Evolutionary conservation across 2,888 invertebrate genomes (phyloP), one percentile per base, ranked within the genome.

Genomic region (Sarcophaga caerulescens): DNA sequence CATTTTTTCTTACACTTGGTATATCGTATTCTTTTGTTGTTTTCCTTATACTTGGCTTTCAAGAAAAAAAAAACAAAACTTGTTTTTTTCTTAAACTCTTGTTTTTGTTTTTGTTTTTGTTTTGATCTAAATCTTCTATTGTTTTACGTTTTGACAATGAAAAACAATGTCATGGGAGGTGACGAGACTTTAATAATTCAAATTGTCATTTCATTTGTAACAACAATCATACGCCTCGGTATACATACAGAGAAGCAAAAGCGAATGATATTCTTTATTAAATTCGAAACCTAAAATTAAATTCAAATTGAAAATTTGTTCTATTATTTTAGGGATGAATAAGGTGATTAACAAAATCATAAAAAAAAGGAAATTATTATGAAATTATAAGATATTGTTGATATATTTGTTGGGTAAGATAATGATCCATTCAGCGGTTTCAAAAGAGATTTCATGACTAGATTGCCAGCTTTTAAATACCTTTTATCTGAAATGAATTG

Each of bases 151-250:
- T 70, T 47, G 12, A 12, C 19, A 35, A 35, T 35, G 10, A 68
- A 45, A 44, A 14, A 59, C 66, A 68, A 66, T 68, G 66, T 68
- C 76, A 68, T 44, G 21, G 59, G 11, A 45, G 59, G 17, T 66
- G 19, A 17, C 57, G 57, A 11, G 35, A 21, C 59, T 59, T 68
- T 17, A 68, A 68, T 68, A 59, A 65, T 59, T 59, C 35, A 35
- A 11, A 25, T 25, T 21, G 19, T 11, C 11, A 23, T n/a, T 76
- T 65, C 11, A 47, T 25, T 23, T 35, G 52, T 74, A n/a, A 47
- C 14, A 52, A 17, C 52, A 52, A 52, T 52, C 52, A 52, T 52
- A 52, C 52, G 52, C 52, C 52, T 5, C 52, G 10, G 52, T 57
- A 23, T 25, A 25, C 6, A 19, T 0, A 52, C 21, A 52, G n/a